A percentile compares a stretch with the other conserved stretches of the same genome.
phyloP scores from a whole-genome alignment of 2,888 invertebrate genomes.

The Erebia ligea region DNA sequence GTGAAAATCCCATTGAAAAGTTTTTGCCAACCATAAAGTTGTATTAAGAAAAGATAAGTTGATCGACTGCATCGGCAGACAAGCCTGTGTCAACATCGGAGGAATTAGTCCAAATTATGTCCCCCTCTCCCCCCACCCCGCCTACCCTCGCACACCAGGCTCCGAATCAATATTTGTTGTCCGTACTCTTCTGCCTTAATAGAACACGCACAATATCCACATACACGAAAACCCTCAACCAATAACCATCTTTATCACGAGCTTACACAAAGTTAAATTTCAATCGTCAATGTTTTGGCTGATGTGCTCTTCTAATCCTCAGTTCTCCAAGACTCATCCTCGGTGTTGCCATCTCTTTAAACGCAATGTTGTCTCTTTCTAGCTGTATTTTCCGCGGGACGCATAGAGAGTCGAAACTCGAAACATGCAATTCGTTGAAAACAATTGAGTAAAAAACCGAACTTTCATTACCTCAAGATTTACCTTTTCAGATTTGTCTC shows the following conservation, averaged over 20 bases:
- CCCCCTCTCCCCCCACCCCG: constrained; percentile 54
- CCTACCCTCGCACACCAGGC: constrained; percentile 57
- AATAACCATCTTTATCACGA: constrained; percentile 36
- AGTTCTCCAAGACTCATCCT: constrained; percentile 67
- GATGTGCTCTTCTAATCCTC: constrained; percentile 48
- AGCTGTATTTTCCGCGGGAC: constrained; percentile 71
- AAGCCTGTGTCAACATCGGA: constrained; percentile 77
- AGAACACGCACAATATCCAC: constrained; percentile 80
- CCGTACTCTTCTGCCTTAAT: constrained; percentile 82
- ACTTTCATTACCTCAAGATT: not conserved
- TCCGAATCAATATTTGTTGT: constrained; percentile 84
- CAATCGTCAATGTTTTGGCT: constrained; percentile 21
- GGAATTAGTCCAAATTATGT: constrained; percentile 83
- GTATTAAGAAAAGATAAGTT: constrained; percentile 66
- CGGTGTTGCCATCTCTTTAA: constrained; percentile 70
- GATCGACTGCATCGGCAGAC: constrained; percentile 70
- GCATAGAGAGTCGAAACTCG: constrained; percentile 16
- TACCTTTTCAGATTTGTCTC: not conserved
- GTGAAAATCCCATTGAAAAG: constrained; percentile 35
- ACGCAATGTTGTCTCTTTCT: constrained; percentile 78
- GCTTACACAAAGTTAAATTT: constrained; percentile 36
- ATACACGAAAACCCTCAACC: constrained; percentile 43
- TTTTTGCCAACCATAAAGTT: constrained; percentile 53
- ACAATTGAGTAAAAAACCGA: not conserved
- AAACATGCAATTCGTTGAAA: constrained; percentile 20